Base-by-base conservation (phyloP, 2,113 vertebrate genomes). In the Lynx canadensis region DNA sequence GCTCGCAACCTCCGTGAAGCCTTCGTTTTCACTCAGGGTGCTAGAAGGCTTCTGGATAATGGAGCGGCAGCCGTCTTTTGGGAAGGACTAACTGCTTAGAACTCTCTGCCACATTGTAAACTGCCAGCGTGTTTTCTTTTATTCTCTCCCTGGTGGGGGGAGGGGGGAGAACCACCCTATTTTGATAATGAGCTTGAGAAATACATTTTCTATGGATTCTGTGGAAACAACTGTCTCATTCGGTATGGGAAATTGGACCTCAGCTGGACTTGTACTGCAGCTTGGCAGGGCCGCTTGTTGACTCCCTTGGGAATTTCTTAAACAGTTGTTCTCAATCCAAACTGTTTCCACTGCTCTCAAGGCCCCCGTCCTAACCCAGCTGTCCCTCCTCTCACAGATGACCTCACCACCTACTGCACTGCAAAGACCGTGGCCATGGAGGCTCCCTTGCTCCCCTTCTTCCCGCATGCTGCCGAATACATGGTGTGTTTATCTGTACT, bases 261-360 rank as follows among this genome's bases (percentile, higher is more conserved):
- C 95, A 95, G 96, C 97, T 97, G 97, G 95, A 55, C 94, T 98
- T 83, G 78, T 38, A 94, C 71, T 66, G 63, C 71, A 97, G 89
- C 89, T 98, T 98, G 97, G 97, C 97, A 98, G 94, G 96, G 96
- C 93, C 79, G 93, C 97, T 96, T 98, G 89, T 96, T 97, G 95
- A 93, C 89, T 98, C 97, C 83, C 89, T 97, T 0, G 5, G 84
- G 97, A 95, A 96, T 89, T 96, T 95, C 85, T 95, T 86, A 97
- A 97, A 95, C 97, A 97, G 96, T 97, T 97, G 97, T 95, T 97
- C 96, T 91, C 96, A 97, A 97, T 98, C 95, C 94, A 98, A 98
- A 96, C 82, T 89, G 60, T 97, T 98, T 86, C 86, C 96, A 95
- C 90, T 93, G 96, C 79, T 97, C 89, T 73, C 88, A 91, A 94